Evolutionary conservation across 2,797 vertebrate genomes (phyloP), one percentile per base, ranked within the genome.

Genomic region (Lacerta bilineata): DNA sequence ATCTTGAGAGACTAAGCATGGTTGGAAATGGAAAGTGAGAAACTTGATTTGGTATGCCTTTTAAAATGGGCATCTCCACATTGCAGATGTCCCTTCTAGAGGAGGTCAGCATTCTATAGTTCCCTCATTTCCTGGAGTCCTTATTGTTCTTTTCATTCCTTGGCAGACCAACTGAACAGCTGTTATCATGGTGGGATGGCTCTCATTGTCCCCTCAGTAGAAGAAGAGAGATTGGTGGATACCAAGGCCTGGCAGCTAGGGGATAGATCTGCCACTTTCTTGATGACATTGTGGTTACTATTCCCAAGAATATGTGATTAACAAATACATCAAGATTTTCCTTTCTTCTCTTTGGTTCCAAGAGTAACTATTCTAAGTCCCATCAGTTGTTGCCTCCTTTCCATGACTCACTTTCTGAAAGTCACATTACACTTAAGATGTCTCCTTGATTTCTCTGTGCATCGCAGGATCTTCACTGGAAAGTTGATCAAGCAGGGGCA

Each of bases 1-100:
- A 84, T 91, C 83, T n/a, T 68, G 84, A 39, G 8, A 83, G 55
- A 9, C 80, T 4, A 41, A 87, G 17, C 15, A 76, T 66, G 29
- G 11, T 33, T 75, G 39, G 29, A 82, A 85, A 85, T 20, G 9
- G 17, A 71, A 41, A 17, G 17, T 43, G 2, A 82, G 64, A 68
- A 86, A 76, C 17, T 2, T 86, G 55, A 8, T 55, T 80, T 81
- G 33, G 5, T 84, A 50, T 80, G 71, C 71, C 41, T 3, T 80
- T 15, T 46, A 25, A 80, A 59, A 84, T 69, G 20, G 59, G n/a
- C 61, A 33, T 33, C 64, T 77, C 64, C 7, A 17, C 59, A n/a
- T 89, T 83, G 66, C 13, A 55, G 29, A 41, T 69, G 74, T 87
- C 25, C 43, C 78, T 61, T 7, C 8, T 66, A 33, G 55, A 64